Percentiles rank a stretch among this genome's conserved stretches.
Conservation (phyloP, 2,888 invertebrate species). For the Anarsia innoxiella region DNA sequence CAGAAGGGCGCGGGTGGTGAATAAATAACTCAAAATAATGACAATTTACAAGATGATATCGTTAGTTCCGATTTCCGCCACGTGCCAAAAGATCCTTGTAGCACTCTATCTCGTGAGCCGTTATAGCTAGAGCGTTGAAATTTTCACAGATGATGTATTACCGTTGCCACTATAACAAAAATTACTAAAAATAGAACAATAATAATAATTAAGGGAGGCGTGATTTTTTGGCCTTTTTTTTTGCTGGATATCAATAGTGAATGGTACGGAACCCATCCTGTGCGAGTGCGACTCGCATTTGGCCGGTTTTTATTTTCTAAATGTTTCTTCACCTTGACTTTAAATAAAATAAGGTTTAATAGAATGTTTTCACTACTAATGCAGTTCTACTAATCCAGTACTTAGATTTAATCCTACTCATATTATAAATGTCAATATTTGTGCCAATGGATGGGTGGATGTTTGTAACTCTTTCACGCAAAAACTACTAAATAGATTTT, state of each 20-base stretch:
- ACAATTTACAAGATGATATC: too few relatives aligned
- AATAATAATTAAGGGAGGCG: background rate
- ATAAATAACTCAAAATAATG: too few relatives aligned
- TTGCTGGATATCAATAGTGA: too few relatives aligned
- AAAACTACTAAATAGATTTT: background rate
- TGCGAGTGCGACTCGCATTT: background rate
- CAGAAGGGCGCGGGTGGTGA: too few relatives aligned
- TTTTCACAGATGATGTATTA: constrained; percentile 10
- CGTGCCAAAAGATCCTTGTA: too few relatives aligned
- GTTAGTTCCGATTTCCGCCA: too few relatives aligned
- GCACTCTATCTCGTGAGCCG: constrained; percentile 3
- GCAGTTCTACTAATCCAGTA: too few relatives aligned
- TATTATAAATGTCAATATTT: too few relatives aligned
- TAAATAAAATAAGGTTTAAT: too few relatives aligned
- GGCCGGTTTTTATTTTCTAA: background rate
- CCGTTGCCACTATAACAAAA: constrained; percentile 6
- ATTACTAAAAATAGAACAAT: constrained; percentile 1
- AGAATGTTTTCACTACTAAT: too few relatives aligned
- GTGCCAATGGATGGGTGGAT: background rate
- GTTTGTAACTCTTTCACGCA: background rate
- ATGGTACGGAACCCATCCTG: background rate
- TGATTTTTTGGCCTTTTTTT: background rate
- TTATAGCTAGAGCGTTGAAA: constrained; percentile 8
- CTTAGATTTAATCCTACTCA: too few relatives aligned
- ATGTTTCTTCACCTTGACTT: too few relatives aligned